Evolutionary conservation across 2,888 invertebrate species (phyloP).

Genomic region (Spodoptera picta): DNA sequence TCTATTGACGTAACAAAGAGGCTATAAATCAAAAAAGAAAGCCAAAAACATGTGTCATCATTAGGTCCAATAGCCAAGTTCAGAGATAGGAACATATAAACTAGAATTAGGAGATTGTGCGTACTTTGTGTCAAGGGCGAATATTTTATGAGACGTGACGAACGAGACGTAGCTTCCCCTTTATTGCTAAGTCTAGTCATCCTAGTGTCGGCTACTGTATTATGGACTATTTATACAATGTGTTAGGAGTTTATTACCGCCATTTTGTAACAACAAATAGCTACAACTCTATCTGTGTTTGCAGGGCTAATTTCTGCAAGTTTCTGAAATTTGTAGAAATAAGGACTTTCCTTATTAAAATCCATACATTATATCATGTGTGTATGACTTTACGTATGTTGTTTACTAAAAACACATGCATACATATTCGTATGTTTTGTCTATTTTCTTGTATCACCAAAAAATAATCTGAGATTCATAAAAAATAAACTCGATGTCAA

Average conservation of each 20-base stretch:
- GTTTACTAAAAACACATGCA: too few species aligned
- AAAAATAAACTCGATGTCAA: too few species aligned
- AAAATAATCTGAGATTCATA: too few species aligned
- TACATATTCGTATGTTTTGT: too few species aligned
- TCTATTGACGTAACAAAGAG: constrained; percentile 9
- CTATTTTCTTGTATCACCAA: too few species aligned
- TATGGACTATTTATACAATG: constrained; percentile 10
- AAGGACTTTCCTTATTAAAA: too few species aligned
- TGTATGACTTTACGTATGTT: too few species aligned
- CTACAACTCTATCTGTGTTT: too few species aligned
- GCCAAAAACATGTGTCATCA: constrained; percentile 38
- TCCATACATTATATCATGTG: too few species aligned
- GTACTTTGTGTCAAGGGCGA: constrained; percentile 42
- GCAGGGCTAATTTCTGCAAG: too few species aligned
- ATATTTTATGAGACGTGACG: constrained; percentile 28
- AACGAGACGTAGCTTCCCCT: constrained; percentile 15
- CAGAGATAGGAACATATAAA: constrained; percentile 43
- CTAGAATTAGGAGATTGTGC: constrained; percentile 33
- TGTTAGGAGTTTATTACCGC: not conserved
- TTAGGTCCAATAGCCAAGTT: constrained; percentile 21
- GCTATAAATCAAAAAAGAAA: constrained; percentile 34
- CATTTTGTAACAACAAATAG: not conserved
- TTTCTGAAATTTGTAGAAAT: too few species aligned
- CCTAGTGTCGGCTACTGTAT: constrained; percentile 1
- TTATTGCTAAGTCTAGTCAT: constrained; percentile 20